Evolutionary conservation across 2,797 vertebrate species (phyloP), one percentile per base, ranked within the genome.

Genomic region (Tenualosa thibaudeaui): DNA sequence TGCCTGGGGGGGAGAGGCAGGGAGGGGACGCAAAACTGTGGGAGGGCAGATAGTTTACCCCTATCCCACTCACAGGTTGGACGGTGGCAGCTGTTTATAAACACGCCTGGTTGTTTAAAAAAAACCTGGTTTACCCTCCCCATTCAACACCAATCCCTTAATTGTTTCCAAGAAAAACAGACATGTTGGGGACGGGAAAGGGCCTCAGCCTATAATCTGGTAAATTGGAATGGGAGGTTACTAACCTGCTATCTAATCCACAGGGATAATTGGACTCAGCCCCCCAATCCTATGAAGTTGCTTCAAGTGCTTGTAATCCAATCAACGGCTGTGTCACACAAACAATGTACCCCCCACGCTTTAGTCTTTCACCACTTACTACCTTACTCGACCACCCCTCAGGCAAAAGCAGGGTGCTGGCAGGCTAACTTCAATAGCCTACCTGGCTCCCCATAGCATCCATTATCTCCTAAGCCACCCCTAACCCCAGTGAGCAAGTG

Each of bases 231-330:
- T 89, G 89, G 92, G 91, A 93, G 90, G 92, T 91, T 90, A 87
- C 91, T 91, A 93, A 92, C 89, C 91, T 90, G 90, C 92, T 93
- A 92, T 93, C 91, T 86, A 87, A 87, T 85, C 85, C 84, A 13
- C 19, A 40, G 85, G 89, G 90, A 94, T 95, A 94, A 95, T 93
- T 94, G 93, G 91, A 88, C 90, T 90, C 89, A 89, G 91, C 91
- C 91, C 88, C 71, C 85, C 90, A 93, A 94, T 94, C 93, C 92
- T 95, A 93, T 94, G 89, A 91, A 92, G 90, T 92, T 88, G 88
- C 90, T 90, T 94, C 92, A 95, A 95, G 93, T 93, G 93, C 91
- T 93, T 94, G 94, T 95, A 95, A 95, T 95, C 94, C 94, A 95
- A 94, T 95, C 93, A 94, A 90, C 87, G 89, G 89, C 92, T 92